Evolutionary conservation across 2,888 invertebrate species (phyloP).

Genomic region (Lysandra bellargus): DNA sequence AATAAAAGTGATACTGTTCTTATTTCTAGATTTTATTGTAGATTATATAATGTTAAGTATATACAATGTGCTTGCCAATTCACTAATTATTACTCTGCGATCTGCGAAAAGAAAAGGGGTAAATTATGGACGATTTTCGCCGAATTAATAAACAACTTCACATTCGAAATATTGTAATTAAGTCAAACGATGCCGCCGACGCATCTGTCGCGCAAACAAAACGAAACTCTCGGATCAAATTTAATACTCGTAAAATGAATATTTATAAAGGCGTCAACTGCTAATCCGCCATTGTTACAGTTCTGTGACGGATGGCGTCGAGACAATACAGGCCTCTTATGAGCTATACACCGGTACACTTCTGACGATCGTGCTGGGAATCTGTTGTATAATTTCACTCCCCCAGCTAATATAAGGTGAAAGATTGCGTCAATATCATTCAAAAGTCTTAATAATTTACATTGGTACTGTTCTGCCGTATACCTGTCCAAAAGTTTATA

Average conservation of each 20-base stretch:
- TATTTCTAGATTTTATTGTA: too few species aligned
- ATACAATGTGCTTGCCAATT: background rate
- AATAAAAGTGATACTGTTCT: too few species aligned
- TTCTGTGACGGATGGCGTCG: conserved; percentile 76
- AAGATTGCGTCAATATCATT: background rate
- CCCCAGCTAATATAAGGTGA: background rate
- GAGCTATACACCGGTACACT: conserved; percentile 52
- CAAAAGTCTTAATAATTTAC: background rate
- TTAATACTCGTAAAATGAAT: conserved; percentile 71
- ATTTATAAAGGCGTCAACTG: conserved; percentile 79
- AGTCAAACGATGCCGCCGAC: conserved; percentile 42
- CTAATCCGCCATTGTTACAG: conserved; percentile 75
- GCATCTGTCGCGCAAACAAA: conserved; percentile 73
- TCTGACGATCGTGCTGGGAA: background rate
- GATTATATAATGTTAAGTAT: too few species aligned
- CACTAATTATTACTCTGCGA: background rate
- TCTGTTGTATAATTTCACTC: background rate
- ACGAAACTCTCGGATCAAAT: conserved; percentile 60
- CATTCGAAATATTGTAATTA: conserved; percentile 35
- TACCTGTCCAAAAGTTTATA: too few species aligned
- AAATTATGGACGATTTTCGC: conserved; percentile 1
- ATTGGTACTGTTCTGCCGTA: too few species aligned
- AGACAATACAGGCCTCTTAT: conserved; percentile 68
- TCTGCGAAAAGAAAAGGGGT: background rate
- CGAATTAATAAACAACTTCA: conserved; percentile 14